Base-by-base conservation (phyloP, 2,113 vertebrate species). In the Pimephales promelas region DNA sequence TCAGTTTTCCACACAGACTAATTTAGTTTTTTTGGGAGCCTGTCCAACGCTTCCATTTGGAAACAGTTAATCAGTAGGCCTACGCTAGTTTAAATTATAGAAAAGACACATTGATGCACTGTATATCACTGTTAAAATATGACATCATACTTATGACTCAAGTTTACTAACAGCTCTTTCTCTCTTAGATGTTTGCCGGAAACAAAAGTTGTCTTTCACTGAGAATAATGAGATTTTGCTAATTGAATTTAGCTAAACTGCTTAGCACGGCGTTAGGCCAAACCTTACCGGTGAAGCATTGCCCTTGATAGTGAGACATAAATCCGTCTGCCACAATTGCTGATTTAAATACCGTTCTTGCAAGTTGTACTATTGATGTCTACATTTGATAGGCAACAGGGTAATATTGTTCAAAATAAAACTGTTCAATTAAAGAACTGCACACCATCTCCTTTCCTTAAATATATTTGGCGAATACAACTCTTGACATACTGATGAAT, bases 201-300 rank as follows among this genome's bases (percentile, higher is more conserved):
- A 47, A 24, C 68, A 72, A 40, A 45, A 45, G 11, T 45, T 47
- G 5, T 68, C 34, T 68, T 68, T 68, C 20, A 68, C 64, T n/a
- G 66, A 74, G 45, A 28, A 74, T 54, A 74, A 52, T 52, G 14
- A n/a, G 40, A 75, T 34, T 76, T 36, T 36, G 73, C 20, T 76
- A 34, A 75, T 75, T 75, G 5, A 75, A 75, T 75, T n/a, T 28
- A 56, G 16, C 47, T 75, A 75, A 75, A 71, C 68, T 14, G 5
- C n/a, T 72, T 26, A 71, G 40, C 36, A 11, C 11, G 68, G 5
- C 22, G 45, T 14, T 45, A 40, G 34, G 20, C 66, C 66, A 70
- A 43, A 72, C n/a, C 13, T 72, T 14, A 72, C 13, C 10, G 3
- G 31, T 40, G 28, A 34, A 66, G 16, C 16, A 64, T 10, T 70